Percentiles rank a stretch among this genome's conserved stretches.
Evolutionary conservation across 1,140 invertebrate genomes (phyloP).

Genomic region (Ceratoteleas bidentatus): DNA sequence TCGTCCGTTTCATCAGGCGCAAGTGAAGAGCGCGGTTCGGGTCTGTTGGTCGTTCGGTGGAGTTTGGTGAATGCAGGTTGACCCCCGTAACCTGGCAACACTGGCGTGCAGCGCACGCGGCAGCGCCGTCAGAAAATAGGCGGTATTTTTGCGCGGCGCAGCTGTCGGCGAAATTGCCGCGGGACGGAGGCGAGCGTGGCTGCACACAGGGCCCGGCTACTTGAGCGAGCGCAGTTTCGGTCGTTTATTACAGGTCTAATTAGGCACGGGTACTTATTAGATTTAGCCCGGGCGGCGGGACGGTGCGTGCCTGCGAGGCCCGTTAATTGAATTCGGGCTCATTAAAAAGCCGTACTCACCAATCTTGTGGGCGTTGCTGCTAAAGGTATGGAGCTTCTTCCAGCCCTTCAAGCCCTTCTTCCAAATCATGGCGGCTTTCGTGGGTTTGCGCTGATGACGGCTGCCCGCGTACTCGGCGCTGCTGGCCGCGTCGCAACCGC

Average conservation of each 20-base stretch:
- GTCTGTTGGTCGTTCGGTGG: no score
- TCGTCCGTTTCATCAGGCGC: no score
- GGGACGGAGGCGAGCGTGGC: constrained; percentile 21
- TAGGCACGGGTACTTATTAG: constrained; percentile 58
- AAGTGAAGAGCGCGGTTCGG: no score
- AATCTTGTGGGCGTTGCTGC: constrained; percentile 83
- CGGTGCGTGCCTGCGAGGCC: constrained; percentile 25
- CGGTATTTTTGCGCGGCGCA: constrained; percentile 42
- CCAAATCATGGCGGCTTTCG: constrained; percentile 78
- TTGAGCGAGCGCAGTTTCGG: constrained; percentile 46
- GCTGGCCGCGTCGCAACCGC: constrained; percentile 69
- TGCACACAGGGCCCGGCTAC: constrained; percentile 32
- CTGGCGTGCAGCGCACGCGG: constrained; percentile 7
- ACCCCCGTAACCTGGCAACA: constrained; percentile 25
- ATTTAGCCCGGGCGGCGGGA: constrained; percentile 32
- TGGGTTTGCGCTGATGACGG: constrained; percentile 72
- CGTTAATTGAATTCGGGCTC: constrained; percentile 57
- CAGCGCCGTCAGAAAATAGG: constrained; percentile 49
- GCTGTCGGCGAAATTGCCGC: constrained; percentile 53
- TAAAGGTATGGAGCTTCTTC: constrained; percentile 88
- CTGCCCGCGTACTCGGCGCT: constrained; percentile 64
- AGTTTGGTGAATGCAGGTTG: not conserved
- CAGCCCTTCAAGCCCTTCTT: constrained; percentile 86
- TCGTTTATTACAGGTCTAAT: constrained; percentile 62
- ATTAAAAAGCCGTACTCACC: constrained; percentile 70